Conservation (phyloP, 2,113 vertebrate genomes). For the Upupa epops region DNA sequence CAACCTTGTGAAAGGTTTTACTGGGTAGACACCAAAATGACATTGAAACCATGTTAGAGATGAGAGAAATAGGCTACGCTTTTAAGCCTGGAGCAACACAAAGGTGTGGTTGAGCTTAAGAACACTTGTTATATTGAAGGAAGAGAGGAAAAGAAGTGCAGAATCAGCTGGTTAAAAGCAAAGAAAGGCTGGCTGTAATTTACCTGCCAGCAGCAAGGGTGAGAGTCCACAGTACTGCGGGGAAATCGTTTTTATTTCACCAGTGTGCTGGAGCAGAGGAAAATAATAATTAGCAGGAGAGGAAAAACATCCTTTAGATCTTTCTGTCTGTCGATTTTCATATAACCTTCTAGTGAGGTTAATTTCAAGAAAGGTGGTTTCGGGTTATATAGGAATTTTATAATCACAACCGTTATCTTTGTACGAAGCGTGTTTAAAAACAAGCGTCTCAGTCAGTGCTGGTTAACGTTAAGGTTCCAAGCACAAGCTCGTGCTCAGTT, state of each 20-base stretch:
- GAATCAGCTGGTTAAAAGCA: not conserved
- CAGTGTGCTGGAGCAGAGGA: not conserved
- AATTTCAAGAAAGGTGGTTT: not conserved
- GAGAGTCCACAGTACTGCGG: not conserved
- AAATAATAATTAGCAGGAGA: not conserved
- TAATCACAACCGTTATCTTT: not conserved
- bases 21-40: not conserved
- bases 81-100: not conserved
- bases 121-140: not conserved
- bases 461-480: not conserved
- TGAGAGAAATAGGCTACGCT: not conserved
- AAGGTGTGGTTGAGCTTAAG: not conserved
- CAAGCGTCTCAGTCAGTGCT: not conserved
- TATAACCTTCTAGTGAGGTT: not conserved
- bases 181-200: not conserved
- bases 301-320: not conserved
- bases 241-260: not conserved
- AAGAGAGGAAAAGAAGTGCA: not conserved
- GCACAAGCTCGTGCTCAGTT: not conserved
- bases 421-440: not conserved
- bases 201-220: constrained; percentile 9
- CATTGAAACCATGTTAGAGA: not conserved
- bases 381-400: not conserved
- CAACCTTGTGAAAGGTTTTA: not conserved
- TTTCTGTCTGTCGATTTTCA: not conserved